Conservation (phyloP, 2,113 vertebrate genomes). For the Xenopus tropicalis region DNA sequence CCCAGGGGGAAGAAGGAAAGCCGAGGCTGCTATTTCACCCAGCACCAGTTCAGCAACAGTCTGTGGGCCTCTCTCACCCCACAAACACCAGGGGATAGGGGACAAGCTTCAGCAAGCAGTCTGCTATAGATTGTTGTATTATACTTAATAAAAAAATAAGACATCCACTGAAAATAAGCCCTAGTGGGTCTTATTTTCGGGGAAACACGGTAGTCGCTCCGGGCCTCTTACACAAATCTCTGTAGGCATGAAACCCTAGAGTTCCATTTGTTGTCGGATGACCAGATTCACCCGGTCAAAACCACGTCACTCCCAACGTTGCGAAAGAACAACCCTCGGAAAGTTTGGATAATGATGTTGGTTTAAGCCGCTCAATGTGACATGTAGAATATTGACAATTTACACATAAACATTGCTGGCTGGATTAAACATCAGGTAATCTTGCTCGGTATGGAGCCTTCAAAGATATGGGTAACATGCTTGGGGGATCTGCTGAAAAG, state of each 20-base stretch:
- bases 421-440: not conserved
- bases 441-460: not conserved
- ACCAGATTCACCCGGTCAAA: conserved; percentile 7
- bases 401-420: not conserved
- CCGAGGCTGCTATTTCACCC: too few relatives aligned
- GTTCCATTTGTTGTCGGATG: not conserved
- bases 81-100: too few relatives aligned
- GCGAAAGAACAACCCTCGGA: conserved; percentile 16
- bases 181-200: too few relatives aligned
- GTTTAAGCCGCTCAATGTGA: conserved; percentile 8
- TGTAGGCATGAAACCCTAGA: not conserved
- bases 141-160: too few relatives aligned
- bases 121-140: too few relatives aligned
- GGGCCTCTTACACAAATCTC: conserved; percentile 5
- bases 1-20: too few relatives aligned
- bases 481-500: not conserved
- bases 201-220: too few relatives aligned
- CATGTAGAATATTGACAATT: conserved; percentile 17
- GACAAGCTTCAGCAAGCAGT: too few relatives aligned
- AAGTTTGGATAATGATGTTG: conserved; percentile 1
- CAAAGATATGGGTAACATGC: not conserved
- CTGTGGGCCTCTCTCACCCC: too few relatives aligned
- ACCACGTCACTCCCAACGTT: conserved; percentile 16
- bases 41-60: too few relatives aligned
- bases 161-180: too few relatives aligned